phyloP scores from a whole-genome alignment of 1,140 invertebrate species.

The Pogonomyrmex barbatus region DNA sequence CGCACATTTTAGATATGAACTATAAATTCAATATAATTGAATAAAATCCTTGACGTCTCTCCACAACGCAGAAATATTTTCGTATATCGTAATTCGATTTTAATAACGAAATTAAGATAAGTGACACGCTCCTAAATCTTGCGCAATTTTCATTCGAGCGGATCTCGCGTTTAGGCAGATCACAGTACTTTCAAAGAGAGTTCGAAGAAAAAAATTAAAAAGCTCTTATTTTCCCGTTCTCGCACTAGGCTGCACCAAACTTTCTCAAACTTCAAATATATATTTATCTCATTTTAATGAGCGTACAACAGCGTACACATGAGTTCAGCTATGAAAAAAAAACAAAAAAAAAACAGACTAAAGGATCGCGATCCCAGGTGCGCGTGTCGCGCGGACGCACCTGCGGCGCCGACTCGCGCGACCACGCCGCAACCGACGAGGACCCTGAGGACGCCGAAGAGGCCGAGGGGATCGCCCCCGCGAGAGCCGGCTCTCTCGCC shows the following conservation, averaged over 20 bases:
- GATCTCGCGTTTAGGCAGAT: not conserved
- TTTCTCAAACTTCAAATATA: too few species aligned
- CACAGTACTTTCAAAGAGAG: too few species aligned
- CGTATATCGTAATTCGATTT: not conserved
- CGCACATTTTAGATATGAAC: not conserved
- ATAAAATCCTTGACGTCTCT: not conserved
- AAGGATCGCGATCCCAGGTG: not conserved
- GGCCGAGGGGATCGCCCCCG: conserved; percentile 74
- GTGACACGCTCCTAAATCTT: not conserved
- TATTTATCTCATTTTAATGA: too few species aligned
- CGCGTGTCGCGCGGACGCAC: conserved; percentile 42
- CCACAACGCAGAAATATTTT: not conserved
- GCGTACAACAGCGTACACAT: too few species aligned
- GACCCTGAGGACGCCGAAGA: conserved; percentile 64
- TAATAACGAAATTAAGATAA: not conserved
- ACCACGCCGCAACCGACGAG: conserved; percentile 29
- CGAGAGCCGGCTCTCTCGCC: conserved; percentile 70
- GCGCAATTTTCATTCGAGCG: not conserved
- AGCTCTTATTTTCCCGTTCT: too few species aligned
- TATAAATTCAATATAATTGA: not conserved
- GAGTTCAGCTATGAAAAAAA: too few species aligned
- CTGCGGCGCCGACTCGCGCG: conserved; percentile 51
- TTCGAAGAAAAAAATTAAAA: too few species aligned
- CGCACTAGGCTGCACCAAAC: too few species aligned
- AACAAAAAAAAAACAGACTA: too few species aligned